Percentiles rank a stretch among this genome's conserved stretches.
phyloP scores from a whole-genome alignment of 2,888 invertebrate genomes.

The Gryllus longicercus region DNA sequence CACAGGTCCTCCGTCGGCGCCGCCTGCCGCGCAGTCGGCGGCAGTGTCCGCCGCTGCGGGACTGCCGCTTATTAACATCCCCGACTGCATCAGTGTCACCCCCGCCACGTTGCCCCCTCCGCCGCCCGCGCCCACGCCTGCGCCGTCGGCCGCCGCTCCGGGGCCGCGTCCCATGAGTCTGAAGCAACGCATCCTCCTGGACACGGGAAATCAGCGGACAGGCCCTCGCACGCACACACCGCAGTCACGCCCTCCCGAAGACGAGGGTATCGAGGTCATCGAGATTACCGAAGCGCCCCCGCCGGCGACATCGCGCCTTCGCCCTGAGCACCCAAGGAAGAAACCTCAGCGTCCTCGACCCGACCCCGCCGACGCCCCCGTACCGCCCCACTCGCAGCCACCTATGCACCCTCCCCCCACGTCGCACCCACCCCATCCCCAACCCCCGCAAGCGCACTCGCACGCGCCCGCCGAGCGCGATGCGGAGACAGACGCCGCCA shows the following conservation, averaged over 20 bases:
- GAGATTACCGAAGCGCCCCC: conserved; percentile 27
- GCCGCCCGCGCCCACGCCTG: neutral
- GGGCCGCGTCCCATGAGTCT: conserved; percentile 31
- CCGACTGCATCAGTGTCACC: conserved; percentile 35
- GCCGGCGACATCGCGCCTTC: neutral
- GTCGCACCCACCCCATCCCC: neutral
- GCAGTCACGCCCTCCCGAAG: conserved; percentile 18
- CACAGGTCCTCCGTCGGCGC: neutral
- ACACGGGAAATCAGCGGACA: conserved; percentile 39
- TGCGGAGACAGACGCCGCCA: conserved; percentile 49
- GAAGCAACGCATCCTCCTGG: conserved; percentile 43
- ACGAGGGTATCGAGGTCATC: conserved; percentile 33
- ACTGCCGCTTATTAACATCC: conserved; percentile 33
- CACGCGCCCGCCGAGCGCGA: conserved; percentile 1
- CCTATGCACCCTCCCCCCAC: neutral
- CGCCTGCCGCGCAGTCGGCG: neutral
- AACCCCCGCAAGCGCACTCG: neutral
- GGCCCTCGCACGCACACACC: conserved; percentile 40
- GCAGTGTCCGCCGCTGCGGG: conserved; percentile 18
- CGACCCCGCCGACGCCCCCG: conserved; percentile 27
- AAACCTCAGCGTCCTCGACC: no score
- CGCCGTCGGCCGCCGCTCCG: neutral
- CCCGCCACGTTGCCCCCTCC: conserved; percentile 27
- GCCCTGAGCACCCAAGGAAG: no score
- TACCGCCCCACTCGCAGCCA: neutral